phyloP scores from a whole-genome alignment of 2,888 invertebrate genomes.

The Metopia argyrocephala region DNA sequence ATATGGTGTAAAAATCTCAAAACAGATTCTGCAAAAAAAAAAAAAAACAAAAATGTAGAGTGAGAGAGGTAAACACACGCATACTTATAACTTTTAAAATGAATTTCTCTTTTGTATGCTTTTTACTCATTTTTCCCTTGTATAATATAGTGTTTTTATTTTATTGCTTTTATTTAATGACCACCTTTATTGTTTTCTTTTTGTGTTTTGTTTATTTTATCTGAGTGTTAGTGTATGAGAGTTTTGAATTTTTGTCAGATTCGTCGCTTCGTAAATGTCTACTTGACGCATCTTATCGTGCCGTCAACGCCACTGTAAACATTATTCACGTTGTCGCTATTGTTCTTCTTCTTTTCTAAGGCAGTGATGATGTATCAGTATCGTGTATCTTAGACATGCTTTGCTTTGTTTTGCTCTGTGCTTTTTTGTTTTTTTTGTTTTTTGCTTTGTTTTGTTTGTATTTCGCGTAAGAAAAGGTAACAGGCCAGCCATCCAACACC shows the following conservation, averaged over 20 bases:
- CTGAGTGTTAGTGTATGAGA: constrained; percentile 27
- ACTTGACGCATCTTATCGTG: constrained; percentile 65
- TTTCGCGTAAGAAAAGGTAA: constrained; percentile 61
- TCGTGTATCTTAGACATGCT: constrained; percentile 67
- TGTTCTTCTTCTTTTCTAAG: constrained; percentile 59
- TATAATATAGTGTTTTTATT: too few species aligned
- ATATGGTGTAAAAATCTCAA: constrained; percentile 30
- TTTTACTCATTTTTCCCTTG: too few species aligned
- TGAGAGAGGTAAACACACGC: not conserved
- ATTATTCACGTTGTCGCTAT: constrained; percentile 65
- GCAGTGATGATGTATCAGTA: constrained; percentile 64
- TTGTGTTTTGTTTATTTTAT: not conserved
- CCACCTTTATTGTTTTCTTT: constrained; percentile 11
- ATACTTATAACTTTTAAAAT: not conserved
- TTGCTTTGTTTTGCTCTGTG: constrained; percentile 16
- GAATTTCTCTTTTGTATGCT: constrained; percentile 27
- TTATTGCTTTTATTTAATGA: constrained; percentile 23
- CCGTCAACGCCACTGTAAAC: constrained; percentile 65
- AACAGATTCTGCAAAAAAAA: constrained; percentile 44
- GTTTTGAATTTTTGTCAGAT: constrained; percentile 55
- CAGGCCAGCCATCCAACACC: constrained; percentile 41
- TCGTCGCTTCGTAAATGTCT: constrained; percentile 62
- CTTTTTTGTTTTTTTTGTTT: not conserved
- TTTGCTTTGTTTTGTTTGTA: constrained; percentile 42
- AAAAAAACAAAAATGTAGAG: not conserved